These are phyloP conservation scores for Centropus unirufus DNA, from an alignment of 2,113 vertebrate genomes.

Conservation along the genomic window DNA sequence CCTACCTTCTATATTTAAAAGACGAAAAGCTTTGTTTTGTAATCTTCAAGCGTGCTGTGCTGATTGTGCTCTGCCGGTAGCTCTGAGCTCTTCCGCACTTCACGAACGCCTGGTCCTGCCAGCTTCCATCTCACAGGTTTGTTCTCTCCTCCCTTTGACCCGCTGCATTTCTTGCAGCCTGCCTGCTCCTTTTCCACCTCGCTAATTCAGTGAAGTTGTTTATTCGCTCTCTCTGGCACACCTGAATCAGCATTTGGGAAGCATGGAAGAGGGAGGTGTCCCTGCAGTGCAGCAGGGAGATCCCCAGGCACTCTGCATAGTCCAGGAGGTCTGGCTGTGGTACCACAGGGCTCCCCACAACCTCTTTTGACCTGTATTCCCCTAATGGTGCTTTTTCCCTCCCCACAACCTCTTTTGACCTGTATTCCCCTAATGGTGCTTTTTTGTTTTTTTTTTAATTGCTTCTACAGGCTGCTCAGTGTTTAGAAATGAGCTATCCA, in stretches of 20 bases:
- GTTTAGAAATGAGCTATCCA: background rate
- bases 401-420: too few species aligned
- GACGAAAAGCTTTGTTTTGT: background rate
- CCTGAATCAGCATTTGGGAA: background rate
- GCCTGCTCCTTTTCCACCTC: background rate
- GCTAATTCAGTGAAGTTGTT: background rate
- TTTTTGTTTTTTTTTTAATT: too few species aligned
- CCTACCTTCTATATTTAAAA: background rate
- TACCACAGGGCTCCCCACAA: background rate
- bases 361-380: background rate
- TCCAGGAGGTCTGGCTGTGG: background rate
- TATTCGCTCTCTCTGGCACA: background rate
- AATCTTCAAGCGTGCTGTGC: background rate
- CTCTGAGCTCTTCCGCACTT: background rate
- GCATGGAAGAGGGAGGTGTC: background rate
- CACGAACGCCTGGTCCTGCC: background rate
- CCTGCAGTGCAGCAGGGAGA: background rate
- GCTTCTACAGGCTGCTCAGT: background rate
- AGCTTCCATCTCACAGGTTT: background rate
- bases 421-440: too few species aligned
- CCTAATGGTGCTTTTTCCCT: background rate
- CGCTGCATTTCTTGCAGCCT: background rate
- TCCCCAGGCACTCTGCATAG: rapidly evolving
- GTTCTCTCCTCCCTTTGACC: background rate
- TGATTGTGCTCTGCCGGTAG: background rate